phyloP scores from a whole-genome alignment of 2,113 vertebrate genomes.

The Upupa epops region DNA sequence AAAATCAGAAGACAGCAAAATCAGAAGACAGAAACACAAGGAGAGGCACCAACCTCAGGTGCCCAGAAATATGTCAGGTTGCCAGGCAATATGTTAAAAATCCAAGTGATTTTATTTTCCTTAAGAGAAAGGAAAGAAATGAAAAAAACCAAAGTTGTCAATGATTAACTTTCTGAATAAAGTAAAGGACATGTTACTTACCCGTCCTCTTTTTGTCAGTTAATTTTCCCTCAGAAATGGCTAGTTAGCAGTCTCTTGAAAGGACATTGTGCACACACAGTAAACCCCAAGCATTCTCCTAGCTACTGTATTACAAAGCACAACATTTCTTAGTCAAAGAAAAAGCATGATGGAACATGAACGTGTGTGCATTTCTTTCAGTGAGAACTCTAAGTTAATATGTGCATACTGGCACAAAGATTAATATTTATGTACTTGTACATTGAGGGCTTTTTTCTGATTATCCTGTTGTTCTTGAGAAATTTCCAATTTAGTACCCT shows the following conservation, averaged over 20 bases:
- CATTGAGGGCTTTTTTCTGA: neutral
- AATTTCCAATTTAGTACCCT: neutral
- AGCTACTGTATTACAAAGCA: neutral
- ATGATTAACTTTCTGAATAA: neutral
- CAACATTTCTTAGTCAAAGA: neutral
- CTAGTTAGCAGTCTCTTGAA: neutral
- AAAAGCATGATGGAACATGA: neutral
- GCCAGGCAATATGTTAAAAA: neutral
- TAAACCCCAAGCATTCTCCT: neutral
- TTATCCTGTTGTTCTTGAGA: neutral
- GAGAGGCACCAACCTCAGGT: neutral
- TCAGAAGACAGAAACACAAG: neutral
- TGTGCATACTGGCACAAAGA: neutral
- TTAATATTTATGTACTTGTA: neutral
- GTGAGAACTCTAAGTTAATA: neutral
- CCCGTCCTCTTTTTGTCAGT: neutral
- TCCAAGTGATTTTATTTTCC: neutral
- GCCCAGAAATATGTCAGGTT: too few species aligned
- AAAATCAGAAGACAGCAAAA: neutral
- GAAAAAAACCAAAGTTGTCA: neutral
- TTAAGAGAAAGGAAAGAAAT: neutral
- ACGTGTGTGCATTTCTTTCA: neutral
- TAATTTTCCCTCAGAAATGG: neutral
- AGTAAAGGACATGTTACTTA: neutral
- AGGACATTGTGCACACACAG: rapidly evolving